These are phyloP conservation scores for Morelia viridis DNA, from an alignment of 2,797 vertebrate genomes.

Conservation along the genomic window DNA sequence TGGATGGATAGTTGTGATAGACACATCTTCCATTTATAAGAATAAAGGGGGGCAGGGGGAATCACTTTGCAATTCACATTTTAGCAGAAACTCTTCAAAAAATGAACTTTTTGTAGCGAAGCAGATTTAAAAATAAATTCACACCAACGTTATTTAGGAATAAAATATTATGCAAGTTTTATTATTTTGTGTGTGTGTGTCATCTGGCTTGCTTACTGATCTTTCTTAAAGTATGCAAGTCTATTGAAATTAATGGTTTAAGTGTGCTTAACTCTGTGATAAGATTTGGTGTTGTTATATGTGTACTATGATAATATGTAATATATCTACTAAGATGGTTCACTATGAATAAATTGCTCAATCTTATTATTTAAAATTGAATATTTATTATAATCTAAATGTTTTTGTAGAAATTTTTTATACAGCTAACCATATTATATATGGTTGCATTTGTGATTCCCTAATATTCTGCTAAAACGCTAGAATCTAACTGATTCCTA, in stretches of 20 bases:
- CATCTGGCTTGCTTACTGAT: not conserved
- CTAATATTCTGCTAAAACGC: conserved; percentile 29
- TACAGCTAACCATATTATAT: not conserved
- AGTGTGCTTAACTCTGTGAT: not conserved
- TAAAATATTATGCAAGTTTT: not conserved
- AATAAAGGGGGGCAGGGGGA: not conserved
- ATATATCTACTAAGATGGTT: no score
- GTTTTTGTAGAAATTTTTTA: not conserved
- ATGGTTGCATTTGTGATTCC: conserved; percentile 51
- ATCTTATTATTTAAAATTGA: not conserved
- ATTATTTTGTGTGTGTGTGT: not conserved
- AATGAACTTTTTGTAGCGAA: conserved; percentile 37
- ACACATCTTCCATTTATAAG: conserved; percentile 65
- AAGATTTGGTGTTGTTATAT: not conserved
- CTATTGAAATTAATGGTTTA: not conserved
- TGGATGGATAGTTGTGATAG: conserved; percentile 41
- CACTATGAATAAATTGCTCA: not conserved
- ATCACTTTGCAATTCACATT: conserved; percentile 48
- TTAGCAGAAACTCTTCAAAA: conserved; percentile 21
- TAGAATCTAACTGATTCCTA: conserved; percentile 41
- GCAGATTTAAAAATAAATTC: conserved; percentile 26
- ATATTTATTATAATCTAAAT: not conserved
- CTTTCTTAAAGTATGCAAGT: not conserved
- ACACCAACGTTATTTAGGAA: conserved; percentile 43
- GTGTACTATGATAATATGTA: not conserved